phyloP scores from a whole-genome alignment of 1,140 invertebrate genomes.

The Leptopilina clavipes region DNA sequence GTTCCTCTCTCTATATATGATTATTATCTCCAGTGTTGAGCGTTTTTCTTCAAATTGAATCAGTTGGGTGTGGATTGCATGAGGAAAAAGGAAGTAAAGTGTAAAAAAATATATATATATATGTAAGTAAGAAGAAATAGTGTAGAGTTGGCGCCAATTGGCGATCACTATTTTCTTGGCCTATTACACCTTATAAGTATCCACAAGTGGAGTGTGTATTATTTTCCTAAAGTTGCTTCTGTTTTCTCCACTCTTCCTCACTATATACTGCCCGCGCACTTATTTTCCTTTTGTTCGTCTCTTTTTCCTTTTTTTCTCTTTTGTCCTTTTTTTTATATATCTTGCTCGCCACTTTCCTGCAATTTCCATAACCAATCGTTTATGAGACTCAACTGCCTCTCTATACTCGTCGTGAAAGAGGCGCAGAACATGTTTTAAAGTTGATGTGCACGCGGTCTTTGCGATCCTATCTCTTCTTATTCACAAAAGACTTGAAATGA shows the following conservation, averaged over 20 bases:
- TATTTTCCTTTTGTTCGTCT: constrained; percentile 22
- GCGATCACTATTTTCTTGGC: background rate
- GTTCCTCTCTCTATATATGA: background rate
- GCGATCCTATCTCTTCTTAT: background rate
- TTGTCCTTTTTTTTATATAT: constrained; percentile 27
- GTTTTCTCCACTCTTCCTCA: constrained; percentile 37
- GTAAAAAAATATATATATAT: background rate
- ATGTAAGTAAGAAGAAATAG: background rate
- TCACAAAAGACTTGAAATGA: background rate
- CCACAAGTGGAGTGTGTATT: background rate
- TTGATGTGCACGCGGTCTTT: no score
- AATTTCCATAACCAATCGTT: constrained; percentile 46
- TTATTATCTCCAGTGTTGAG: no score
- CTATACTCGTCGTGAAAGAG: constrained; percentile 34
- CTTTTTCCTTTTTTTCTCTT: no score
- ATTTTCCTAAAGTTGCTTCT: constrained; percentile 7
- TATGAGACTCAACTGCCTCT: constrained; percentile 35
- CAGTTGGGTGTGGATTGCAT: background rate
- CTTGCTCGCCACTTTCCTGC: background rate
- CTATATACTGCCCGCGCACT: constrained; percentile 1
- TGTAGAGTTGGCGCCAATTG: background rate
- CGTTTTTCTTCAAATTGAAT: background rate
- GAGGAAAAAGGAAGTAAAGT: background rate
- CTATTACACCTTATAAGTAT: background rate
- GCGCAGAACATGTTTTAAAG: background rate